Base-by-base conservation (phyloP, 2,113 vertebrate species). In the Himantopus leucocephalus region DNA sequence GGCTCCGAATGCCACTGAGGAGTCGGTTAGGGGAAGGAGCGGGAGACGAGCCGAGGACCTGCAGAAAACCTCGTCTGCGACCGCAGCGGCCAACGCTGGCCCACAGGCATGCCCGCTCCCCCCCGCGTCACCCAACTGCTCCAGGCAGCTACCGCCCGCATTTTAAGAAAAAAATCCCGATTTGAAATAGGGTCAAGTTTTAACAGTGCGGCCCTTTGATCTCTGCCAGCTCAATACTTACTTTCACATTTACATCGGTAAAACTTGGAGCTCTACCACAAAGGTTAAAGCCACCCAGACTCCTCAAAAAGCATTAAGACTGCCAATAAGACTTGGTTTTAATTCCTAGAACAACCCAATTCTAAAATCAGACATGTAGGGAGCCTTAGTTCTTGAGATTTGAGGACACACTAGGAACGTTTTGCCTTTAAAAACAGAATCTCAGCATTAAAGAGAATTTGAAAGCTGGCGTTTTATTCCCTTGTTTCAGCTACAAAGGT, bases 141-240 rank as follows among this genome's bases (percentile, higher is more conserved):
- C 10, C 24, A 20, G 20, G 10, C 41, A 18, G 70, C 23, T 41
- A 14, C 26, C 34, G 23, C 34, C 37, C 21, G 0, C 0, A 4
- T 0, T 0, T 26, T 26, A 58, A 60, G 35, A 20, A 11, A 18
- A 56, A 53, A 35, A 32, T 15, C n/a, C 60, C 3, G 12, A 23
- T 12, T 4, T 10, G 55, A 63, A 60, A 19, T 1, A 12, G 43
- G 41, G 30, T 37, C 13, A 5, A 15, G 39, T 39, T 67, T 21
- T 34, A 50, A 9, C 23, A 24, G 34, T 0, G 11, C 45, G 21
- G 75, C 53, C 53, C 53, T 39, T 30, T 3, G 0, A 26, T 21
- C 66, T 10, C 9, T 4, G 1, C 35, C 75, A 32, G 10, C 45
- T 2, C 12, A 59, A 29, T 3, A 5, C 14, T 3, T 3, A 2